Base-by-base conservation (phyloP, 2,797 vertebrate genomes). In the Myotis pilosus region DNA sequence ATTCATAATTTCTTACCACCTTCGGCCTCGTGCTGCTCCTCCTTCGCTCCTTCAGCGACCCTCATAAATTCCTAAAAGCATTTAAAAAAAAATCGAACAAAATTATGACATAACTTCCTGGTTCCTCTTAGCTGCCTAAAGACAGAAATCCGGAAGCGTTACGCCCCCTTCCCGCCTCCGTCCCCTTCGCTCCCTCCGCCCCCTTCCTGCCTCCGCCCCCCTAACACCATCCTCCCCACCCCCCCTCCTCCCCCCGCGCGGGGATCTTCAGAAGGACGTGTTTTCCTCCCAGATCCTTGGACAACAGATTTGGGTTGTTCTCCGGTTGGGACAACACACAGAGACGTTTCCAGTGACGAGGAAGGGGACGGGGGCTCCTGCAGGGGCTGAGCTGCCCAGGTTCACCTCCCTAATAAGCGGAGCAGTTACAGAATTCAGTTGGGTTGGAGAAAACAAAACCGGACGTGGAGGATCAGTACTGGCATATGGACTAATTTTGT, bases 251-350 rank as follows among this genome's bases (percentile, higher is more conserved):
- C 5, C 30, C 28, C 62, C 1, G 28, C 62, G 1, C 62, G 16
- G 3, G 7, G 62, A 17, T 7, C 15, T 64, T 30, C 15, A 8
- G 53, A 20, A 98, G 98, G 98, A 97, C 98, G 98, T 98, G 98
- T 97, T 97, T 98, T 98, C 98, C 98, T 97, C 97, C 98, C 98
- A 98, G 98, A 97, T 96, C 78, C 90, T 97, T 97, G 97, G 98
- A 98, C 96, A 97, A 95, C 92, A 98, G 87, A 97, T 97, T 96
- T 97, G 97, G 97, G 94, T 97, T 38, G 87, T 80, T 95, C 92
- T 76, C 96, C 57, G 10, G 93, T 94, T 93, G 97, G 97, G 96
- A 97, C 97, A 96, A 92, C 94, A 97, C 88, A 89, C 96, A 96
- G 92, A 98, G 97, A 97, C 89, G 55, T 90, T 97, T 98, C 96